Evolutionary conservation across 2,888 invertebrate species (phyloP), one percentile per base, ranked within the genome.

Genomic region (Beris morrisii): DNA sequence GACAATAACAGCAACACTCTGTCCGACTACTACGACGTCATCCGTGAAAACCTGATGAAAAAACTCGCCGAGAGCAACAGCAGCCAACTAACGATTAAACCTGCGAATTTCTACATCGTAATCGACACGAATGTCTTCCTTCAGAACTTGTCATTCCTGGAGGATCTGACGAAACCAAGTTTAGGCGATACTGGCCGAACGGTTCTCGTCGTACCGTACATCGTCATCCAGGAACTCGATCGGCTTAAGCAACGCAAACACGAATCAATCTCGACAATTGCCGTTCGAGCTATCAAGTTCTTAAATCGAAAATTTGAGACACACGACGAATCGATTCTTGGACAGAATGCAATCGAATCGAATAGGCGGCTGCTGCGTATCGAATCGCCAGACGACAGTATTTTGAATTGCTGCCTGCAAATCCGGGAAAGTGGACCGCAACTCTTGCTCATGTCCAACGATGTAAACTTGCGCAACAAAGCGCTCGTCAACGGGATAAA

Each of bases 141-240:
- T 22, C 74, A 78, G n/a, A 74, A 81, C 70, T 70, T 83, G 5
- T 70, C 74, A 0, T 79, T 81, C 70, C 71, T 83, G 7, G 76
- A 78, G 56, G 76, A 79, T 48, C 72, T 83, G 45, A 73, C 73
- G 4, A 70, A 73, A 52, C 69, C 9, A 11, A 15, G n/a, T 4
- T 28, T 61, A 59, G 3, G 30, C 74, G 74, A 71, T 66, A 76
- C 76, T 3, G 70, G 57, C 2, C 76, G 75, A 3, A 75, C 79
- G 38, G 72, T 84, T 64, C 76, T 82, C 32, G 79, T 82, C n/a
- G 43, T 61, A 53, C 85, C 85, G 0, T 85, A 84, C 77, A 78
- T 82, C 70, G 84, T 85, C 0, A 76, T 84, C 11, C 82, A 82
- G 70, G 84, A 85, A 72, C 71, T 85, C 67, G 84, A 85, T 75